Evolutionary conservation across 2,113 vertebrate genomes (phyloP).

Genomic region (Ahaetulla prasina): DNA sequence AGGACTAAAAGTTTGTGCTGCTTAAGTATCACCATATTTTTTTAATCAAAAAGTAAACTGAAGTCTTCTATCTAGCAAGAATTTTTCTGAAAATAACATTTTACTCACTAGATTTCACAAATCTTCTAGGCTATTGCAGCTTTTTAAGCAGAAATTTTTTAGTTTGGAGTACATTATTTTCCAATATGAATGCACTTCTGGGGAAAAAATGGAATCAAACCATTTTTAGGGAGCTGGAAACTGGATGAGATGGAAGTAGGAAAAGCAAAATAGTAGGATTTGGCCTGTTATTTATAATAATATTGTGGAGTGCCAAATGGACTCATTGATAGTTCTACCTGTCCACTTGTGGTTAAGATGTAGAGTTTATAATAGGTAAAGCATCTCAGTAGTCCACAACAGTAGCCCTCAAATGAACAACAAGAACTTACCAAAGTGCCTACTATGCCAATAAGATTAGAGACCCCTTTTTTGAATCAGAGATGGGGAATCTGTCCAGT

Average conservation of each 20-base stretch:
- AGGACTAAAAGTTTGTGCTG: neutral
- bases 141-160: slow-evolving; percentile 47
- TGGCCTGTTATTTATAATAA: neutral
- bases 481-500: neutral
- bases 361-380: neutral
- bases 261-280: slow-evolving; percentile 12
- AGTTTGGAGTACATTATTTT: slow-evolving; percentile 65
- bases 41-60: neutral
- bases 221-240: slow-evolving; percentile 59
- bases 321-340: neutral
- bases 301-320: neutral
- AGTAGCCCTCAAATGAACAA: neutral
- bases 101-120: neutral
- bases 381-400: neutral
- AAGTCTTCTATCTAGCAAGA: neutral
- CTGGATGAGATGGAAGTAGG: neutral
- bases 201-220: slow-evolving; percentile 56
- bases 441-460: neutral
- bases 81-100: neutral
- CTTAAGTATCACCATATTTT: slow-evolving; percentile 22
- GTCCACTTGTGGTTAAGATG: neutral
- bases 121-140: slow-evolving; percentile 13
- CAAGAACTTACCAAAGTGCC: neutral
- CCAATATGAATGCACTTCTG: slow-evolving; percentile 65
- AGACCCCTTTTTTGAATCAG: neutral